These are phyloP conservation scores for Saccostrea cuccullata DNA, from an alignment of 1,140 invertebrate genomes.

Conservation along the genomic window DNA sequence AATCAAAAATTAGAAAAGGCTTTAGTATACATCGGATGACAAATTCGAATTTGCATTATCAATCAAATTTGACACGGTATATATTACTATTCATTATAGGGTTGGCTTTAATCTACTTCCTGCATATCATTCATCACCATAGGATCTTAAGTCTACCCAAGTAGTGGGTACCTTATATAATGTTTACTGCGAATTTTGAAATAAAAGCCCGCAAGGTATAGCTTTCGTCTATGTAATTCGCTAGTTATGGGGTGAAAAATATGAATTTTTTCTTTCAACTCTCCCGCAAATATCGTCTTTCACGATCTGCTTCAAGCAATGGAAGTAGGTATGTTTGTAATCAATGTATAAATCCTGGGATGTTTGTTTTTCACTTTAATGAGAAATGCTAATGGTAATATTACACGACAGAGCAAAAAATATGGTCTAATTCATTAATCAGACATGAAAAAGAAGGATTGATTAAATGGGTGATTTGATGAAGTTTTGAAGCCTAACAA, in stretches of 20 bases:
- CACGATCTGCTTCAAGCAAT: conserved; percentile 20
- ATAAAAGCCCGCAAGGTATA: conserved; percentile 17
- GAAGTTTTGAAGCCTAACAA: background rate
- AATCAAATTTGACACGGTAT: conserved; percentile 27
- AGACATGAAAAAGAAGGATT: conserved; percentile 20
- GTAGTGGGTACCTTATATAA: background rate
- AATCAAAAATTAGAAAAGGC: conserved; percentile 31
- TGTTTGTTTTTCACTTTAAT: conserved; percentile 37
- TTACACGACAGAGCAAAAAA: background rate
- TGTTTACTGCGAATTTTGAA: conserved; percentile 36
- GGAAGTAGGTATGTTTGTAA: conserved; percentile 2
- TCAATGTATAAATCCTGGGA: background rate
- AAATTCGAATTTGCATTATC: conserved; percentile 38
- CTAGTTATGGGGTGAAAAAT: conserved; percentile 33
- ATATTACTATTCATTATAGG: background rate
- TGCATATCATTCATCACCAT: conserved; percentile 27
- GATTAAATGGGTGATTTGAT: background rate
- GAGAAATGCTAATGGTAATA: conserved; percentile 10
- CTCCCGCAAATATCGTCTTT: conserved; percentile 34
- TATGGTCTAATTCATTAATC: conserved; percentile 15
- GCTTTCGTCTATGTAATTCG: conserved; percentile 18
- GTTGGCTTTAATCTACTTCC: background rate
- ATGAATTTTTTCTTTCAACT: conserved; percentile 36
- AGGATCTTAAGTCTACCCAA: background rate
- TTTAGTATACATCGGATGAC: conserved; percentile 33